Evolutionary conservation across 1,140 invertebrate genomes (phyloP), one percentile per base, ranked within the genome.

Genomic region (Musca vetustissima): DNA sequence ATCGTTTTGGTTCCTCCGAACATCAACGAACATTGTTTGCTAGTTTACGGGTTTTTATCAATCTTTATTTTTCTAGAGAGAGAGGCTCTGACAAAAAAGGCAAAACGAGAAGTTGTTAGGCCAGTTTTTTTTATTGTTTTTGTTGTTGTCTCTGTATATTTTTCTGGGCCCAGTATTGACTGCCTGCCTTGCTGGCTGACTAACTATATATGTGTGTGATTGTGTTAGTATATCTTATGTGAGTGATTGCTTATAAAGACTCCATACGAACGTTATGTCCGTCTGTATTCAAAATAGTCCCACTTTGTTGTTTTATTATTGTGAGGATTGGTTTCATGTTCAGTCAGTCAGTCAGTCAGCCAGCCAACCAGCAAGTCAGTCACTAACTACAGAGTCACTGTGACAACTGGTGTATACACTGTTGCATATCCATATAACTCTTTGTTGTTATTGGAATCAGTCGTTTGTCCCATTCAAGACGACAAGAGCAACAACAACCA

Each of bases 41-140:
- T 43, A 13, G 4, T 43, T 6, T 43, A 11, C 13, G 36, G 1
- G 11, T 13, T 43, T 43, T 43, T 43, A 11, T 43, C 11, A 43
- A 43, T 13, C 36, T 43, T 43, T 43, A 3, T 28, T 28, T 43
- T 43, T 43, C 1, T 43, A 9, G 36, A 9, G 9, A 3, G 28
- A 32, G 28, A 32, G 28, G n/a, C n/a, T 28, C 28, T 3, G 3
- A 43, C 36, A 13, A 43, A 74, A 72, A 73, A 75, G 72, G 71
- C 72, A 71, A 75, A 70, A 75, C 71, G 73, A 75, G 73, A 75
- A 75, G 73, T 75, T 75, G 73, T 75, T 71, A 70, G 73, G 73
- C 73, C 72, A 73, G 72, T 75, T 75, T 74, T 74, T 66, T 70
- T 50, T 72, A 50, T 66, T 43, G 9, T 43, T 67, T 3, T 28